Percentiles rank a stretch among this genome's conserved stretches.
These are phyloP conservation scores for Choristoneura rosaceana DNA, from an alignment of 2,888 invertebrate species.

Conservation along the genomic window DNA sequence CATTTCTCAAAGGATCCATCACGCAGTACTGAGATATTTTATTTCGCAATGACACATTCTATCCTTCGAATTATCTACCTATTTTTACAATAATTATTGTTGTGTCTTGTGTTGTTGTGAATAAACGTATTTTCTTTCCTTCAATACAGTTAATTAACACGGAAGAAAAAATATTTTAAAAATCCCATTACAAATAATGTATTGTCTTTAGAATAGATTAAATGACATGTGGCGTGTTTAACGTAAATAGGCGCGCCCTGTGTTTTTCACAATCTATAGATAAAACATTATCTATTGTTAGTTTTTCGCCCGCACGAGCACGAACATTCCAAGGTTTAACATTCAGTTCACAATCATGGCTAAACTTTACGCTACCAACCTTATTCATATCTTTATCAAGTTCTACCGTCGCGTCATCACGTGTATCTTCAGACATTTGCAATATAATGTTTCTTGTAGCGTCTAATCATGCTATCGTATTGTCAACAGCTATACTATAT, in stretches of 20 bases:
- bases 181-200: not conserved
- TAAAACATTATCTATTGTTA: slow-evolving; percentile 16
- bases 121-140: no score
- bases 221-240: not conserved
- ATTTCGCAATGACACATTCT: no score
- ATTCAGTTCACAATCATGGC: slow-evolving; percentile 15
- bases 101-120: no score
- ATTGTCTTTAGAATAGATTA: not conserved
- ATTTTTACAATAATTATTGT: no score
- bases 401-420: not conserved
- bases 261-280: slow-evolving; percentile 8
- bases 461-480: slow-evolving; percentile 24
- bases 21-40: not conserved
- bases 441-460: slow-evolving; percentile 1
- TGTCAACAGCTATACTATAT: slow-evolving; percentile 12
- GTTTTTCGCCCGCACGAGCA: not conserved
- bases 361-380: slow-evolving; percentile 1
- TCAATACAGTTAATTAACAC: not conserved
- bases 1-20: not conserved
- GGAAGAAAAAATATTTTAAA: no score
- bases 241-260: slow-evolving; percentile 16
- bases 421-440: not conserved
- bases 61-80: no score
- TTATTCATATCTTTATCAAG: not conserved
- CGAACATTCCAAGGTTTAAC: slow-evolving; percentile 15